Conservation (phyloP, 2,797 vertebrate genomes). For the Acropternis orthonyx region DNA sequence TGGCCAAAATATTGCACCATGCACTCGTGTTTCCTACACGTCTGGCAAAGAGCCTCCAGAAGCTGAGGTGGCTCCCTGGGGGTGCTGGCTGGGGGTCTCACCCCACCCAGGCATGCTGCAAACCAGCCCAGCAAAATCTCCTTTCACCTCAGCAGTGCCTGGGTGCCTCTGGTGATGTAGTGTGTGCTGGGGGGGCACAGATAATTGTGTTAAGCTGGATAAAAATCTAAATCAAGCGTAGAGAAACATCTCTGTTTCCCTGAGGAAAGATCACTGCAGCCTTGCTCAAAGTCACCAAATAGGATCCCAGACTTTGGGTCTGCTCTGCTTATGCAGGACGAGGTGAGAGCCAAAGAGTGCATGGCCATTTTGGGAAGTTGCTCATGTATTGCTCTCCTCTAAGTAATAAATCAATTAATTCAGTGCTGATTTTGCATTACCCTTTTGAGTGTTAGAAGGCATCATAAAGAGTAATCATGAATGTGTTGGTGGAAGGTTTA, state of each 20-base stretch:
- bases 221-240: neutral
- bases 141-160: neutral
- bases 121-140: neutral
- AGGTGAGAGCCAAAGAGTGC: neutral
- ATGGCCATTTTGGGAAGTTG: neutral
- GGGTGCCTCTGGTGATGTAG: neutral
- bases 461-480: neutral
- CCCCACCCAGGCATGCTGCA: neutral
- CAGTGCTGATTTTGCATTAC: conserved; percentile 11
- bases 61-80: neutral
- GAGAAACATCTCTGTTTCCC: neutral
- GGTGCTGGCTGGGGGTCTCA: accelerated
- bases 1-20: neutral
- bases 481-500: neutral
- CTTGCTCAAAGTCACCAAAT: neutral
- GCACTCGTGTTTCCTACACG: neutral
- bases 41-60: neutral
- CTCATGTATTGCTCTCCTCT: neutral
- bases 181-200: neutral
- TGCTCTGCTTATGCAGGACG: neutral
- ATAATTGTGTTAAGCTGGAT: neutral
- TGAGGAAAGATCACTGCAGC: neutral
- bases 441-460: neutral
- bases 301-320: neutral
- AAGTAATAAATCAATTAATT: conserved; percentile 23